A percentile compares a stretch with the other conserved stretches of the same genome.
These are phyloP conservation scores for Yponomeuta cagnagella DNA, from an alignment of 2,888 invertebrate species.

Conservation along the genomic window DNA sequence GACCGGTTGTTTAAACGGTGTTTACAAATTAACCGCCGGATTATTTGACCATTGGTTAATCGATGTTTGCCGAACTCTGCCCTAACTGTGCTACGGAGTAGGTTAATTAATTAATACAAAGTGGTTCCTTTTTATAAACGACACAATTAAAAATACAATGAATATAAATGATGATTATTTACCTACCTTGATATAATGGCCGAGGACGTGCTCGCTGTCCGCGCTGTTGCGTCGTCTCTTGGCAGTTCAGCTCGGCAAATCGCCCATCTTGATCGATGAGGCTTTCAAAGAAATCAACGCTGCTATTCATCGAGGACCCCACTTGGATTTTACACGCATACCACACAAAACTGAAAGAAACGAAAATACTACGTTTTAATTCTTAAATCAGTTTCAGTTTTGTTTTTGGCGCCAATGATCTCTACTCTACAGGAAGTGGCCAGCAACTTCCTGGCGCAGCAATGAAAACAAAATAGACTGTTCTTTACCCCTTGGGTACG, in stretches of 20 bases:
- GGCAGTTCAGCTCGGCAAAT: slow-evolving; percentile 62
- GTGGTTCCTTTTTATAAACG: neutral
- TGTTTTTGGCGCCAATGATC: neutral
- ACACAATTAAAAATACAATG: neutral
- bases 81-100: too few species aligned
- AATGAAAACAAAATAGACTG: neutral
- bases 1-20: too few species aligned
- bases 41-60: too few species aligned
- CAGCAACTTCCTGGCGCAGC: neutral
- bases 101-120: too few species aligned
- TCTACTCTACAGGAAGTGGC: neutral
- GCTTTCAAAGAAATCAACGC: slow-evolving; percentile 80
- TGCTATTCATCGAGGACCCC: slow-evolving; percentile 66
- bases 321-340: slow-evolving; percentile 65
- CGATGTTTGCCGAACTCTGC: too few species aligned
- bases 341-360: slow-evolving; percentile 56
- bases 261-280: slow-evolving; percentile 76
- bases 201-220: slow-evolving; percentile 36
- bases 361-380: neutral
- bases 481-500: neutral
- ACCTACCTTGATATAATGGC: slow-evolving; percentile 33
- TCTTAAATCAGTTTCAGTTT: neutral
- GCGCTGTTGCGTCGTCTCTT: slow-evolving; percentile 42
- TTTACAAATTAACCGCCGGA: too few species aligned
- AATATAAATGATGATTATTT: neutral